These are phyloP conservation scores for Podarcis raffonei DNA, from an alignment of 2,113 vertebrate species.

Conservation along the genomic window DNA sequence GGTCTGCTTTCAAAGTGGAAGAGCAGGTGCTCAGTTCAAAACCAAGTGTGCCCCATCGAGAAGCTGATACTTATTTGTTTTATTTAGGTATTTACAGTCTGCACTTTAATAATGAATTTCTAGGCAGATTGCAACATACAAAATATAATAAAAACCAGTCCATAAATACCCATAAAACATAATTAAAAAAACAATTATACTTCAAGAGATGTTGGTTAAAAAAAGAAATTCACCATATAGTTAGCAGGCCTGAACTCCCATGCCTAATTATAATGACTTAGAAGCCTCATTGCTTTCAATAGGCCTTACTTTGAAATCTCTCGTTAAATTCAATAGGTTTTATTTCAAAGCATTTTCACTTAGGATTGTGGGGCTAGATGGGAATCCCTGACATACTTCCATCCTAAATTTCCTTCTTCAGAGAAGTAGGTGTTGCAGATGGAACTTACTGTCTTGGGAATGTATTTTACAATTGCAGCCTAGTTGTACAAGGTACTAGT, in stretches of 20 bases:
- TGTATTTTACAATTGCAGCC: neutral
- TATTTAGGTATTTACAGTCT: too few relatives aligned
- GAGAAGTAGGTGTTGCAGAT: neutral
- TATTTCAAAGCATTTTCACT: neutral
- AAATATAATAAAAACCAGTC: too few relatives aligned
- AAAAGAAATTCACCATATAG: neutral
- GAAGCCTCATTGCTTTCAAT: neutral
- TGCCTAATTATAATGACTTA: neutral
- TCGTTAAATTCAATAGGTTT: neutral
- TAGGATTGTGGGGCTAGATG: neutral
- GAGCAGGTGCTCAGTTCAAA: too few relatives aligned
- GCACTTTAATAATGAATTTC: too few relatives aligned
- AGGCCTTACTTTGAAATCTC: neutral
- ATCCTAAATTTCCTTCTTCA: neutral
- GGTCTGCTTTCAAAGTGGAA: neutral
- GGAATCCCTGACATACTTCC: neutral
- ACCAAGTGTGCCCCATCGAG: too few relatives aligned
- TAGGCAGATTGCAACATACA: too few relatives aligned
- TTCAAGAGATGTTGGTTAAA: too few relatives aligned
- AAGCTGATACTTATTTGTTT: too few relatives aligned
- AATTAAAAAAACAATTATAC: too few relatives aligned
- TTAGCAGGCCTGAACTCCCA: neutral
- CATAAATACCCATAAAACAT: too few relatives aligned
- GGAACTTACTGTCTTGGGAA: neutral
- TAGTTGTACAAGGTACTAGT: neutral